A percentile compares a stretch with the other conserved stretches of the same genome.
Conservation (phyloP, 2,888 invertebrate species). For the Chrysina gloriosa region DNA sequence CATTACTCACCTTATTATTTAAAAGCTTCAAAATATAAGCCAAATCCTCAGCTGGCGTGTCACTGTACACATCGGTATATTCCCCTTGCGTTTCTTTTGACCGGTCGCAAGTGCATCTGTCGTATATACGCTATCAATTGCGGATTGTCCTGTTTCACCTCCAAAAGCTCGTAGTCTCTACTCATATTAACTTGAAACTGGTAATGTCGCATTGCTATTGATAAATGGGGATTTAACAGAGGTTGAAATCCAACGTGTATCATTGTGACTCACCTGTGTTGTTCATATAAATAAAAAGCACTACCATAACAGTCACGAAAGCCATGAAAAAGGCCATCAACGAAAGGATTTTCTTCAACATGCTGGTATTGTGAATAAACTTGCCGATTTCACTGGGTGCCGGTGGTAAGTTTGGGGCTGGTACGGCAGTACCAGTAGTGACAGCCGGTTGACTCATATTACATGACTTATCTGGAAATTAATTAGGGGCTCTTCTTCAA, state of each 20-base stretch:
- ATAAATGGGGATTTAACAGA: slow-evolving; percentile 44
- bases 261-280: slow-evolving; percentile 73
- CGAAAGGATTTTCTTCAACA: slow-evolving; percentile 64
- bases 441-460: slow-evolving; percentile 45
- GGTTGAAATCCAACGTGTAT: neutral
- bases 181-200: slow-evolving; percentile 86
- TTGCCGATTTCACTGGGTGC: slow-evolving; percentile 54
- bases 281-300: slow-evolving; percentile 83
- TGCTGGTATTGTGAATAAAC: slow-evolving; percentile 48
- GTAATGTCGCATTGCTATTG: slow-evolving; percentile 76
- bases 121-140: slow-evolving; percentile 80
- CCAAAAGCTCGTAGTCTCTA: slow-evolving; percentile 79
- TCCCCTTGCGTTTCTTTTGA: slow-evolving; percentile 64
- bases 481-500: too few relatives aligned
- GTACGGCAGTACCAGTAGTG: slow-evolving; percentile 37
- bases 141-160: slow-evolving; percentile 81
- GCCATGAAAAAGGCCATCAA: slow-evolving; percentile 80
- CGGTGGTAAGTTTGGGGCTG: slow-evolving; percentile 52
- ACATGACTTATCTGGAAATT: slow-evolving; percentile 41
- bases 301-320: slow-evolving; percentile 83
- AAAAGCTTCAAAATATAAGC: slow-evolving; percentile 64
- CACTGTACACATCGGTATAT: slow-evolving; percentile 56
- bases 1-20: slow-evolving; percentile 65
- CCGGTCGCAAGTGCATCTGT: slow-evolving; percentile 73
- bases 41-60: slow-evolving; percentile 66